Base-by-base conservation (phyloP, 2,113 vertebrate species). In the Callaeas wilsoni region DNA sequence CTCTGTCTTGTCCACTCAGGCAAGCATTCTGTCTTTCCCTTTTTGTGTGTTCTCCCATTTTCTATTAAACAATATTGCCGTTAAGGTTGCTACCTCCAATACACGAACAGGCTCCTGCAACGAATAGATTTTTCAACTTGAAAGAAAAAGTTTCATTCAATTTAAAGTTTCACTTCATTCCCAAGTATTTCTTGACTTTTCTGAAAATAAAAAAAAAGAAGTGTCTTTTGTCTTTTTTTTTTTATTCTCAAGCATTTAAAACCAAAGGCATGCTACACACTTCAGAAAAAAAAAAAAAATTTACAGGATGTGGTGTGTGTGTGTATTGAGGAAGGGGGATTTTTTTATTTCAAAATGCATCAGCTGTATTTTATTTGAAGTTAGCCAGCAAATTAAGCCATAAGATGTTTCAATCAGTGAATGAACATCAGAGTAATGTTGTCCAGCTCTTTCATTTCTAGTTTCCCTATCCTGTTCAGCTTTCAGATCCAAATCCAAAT, bases 101-200 rank as follows among this genome's bases (percentile, higher is more conserved):
- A 96, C 41, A 42, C 0, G 29, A 95, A 78, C 44, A 68, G 52
- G 50, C 33, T 91, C 50, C 74, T 75, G 47, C 32, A 86, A 94
- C 27, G 3, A 92, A 81, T 37, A 87, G 86, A 91, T 93, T 92
- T 93, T 91, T 94, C 77, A 92, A 53, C 69, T 95, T 89, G 86
- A 97, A 94, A 88, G 85, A 50, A 88, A 93, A 88, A 77, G 52
- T 92, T 90, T 79, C 57, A 35, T 87, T 89, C 81, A 69, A 49
- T 87, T 90, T 94, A 82, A 94, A 95, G 76, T 95, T 84, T 88
- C 27, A 32, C 30, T 80, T 94, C 29, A 77, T 90, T 90, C 55
- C 25, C 14, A 65, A 91, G 59, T 65, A 82, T 83, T 93, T 64
- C 41, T 69, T 76, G 49, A 57, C 33, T 82, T 63, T 50, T 32